Evolutionary conservation across 2,888 invertebrate genomes (phyloP).

Genomic region (Portevinia maculata): DNA sequence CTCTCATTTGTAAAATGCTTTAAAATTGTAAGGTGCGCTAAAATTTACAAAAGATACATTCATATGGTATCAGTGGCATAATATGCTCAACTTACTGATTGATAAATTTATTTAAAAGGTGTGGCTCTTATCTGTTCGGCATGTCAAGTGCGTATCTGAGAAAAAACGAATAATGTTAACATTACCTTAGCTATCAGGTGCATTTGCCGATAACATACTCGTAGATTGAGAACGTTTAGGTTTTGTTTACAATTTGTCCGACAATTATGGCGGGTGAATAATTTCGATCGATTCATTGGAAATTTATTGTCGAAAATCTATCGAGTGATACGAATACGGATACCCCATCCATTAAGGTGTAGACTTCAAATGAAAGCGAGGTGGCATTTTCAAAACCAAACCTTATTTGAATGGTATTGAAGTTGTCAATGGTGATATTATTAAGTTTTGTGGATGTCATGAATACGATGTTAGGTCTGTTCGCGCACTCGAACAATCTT

Average conservation of each 20-base stretch:
- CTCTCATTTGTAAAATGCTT: background rate
- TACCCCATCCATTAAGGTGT: too few relatives aligned
- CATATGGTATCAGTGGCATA: background rate
- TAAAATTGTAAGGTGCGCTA: slow-evolving; percentile 28
- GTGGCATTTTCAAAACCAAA: too few relatives aligned
- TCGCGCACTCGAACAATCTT: too few relatives aligned
- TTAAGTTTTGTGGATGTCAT: too few relatives aligned
- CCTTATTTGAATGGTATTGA: too few relatives aligned
- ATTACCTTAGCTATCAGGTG: slow-evolving; percentile 42
- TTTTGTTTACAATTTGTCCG: background rate
- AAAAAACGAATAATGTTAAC: slow-evolving; percentile 41
- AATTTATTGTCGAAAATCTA: background rate
- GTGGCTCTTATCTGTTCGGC: slow-evolving; percentile 42
- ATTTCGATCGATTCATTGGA: background rate
- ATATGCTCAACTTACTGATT: slow-evolving; percentile 26
- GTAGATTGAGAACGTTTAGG: slow-evolving; percentile 20
- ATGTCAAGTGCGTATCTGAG: slow-evolving; percentile 29
- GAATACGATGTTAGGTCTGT: too few relatives aligned
- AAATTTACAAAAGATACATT: slow-evolving; percentile 28
- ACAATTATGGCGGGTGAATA: background rate
- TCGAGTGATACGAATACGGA: slow-evolving; percentile 16
- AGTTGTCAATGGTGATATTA: too few relatives aligned
- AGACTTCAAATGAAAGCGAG: too few relatives aligned
- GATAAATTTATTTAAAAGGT: slow-evolving; percentile 57
- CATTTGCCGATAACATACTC: slow-evolving; percentile 51